Base-by-base conservation (phyloP, 2,113 vertebrate species). In the Cyphomyrus discorhynchus region DNA sequence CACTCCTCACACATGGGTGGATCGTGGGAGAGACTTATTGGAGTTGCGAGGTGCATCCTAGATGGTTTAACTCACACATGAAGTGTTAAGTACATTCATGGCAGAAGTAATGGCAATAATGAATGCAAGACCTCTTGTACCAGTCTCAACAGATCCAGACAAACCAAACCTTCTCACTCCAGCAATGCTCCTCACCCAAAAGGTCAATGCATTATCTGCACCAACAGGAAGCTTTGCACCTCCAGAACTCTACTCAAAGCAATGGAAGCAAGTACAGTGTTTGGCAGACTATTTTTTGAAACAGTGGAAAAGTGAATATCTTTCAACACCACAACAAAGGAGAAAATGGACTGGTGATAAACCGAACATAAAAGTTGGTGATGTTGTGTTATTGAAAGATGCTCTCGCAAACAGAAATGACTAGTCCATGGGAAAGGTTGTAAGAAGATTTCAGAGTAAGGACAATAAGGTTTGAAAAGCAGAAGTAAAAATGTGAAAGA, bases 1-100 rank as follows among this genome's bases (percentile, higher is more conserved):
- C 88, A 89, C 80, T 53, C 88, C 5, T 91, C 90, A 46, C 89
- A 88, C 47, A 90, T 91, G 89, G 53, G 86, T 42, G 89, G 89
- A 50, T 53, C 82, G 15, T 89, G 89, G 89, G 91, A 90, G 52
- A 47, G 74, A 17, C 50, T 91, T 45, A 89, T 66, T 35, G 83
- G 83, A 47, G 58, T 86, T 11, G 89, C 83, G 0, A 62, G 58
- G 24, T 24, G 58, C 58, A 27, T 62, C 24, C 58, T 62, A 62
- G 58, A 62, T 62, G 58, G 58, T n/a, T n/a, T 62, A 27, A 42
- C 89, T 89, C 4, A 58, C 52, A 1, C 74, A 85, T 24, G 47
- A 89, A 46, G 89, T 62, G 13, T n/a, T 85, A 7, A 84, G 6
- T 35, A 89, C 89, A 15, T 46, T 89, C 74, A 58, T 84, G 35